Evolutionary conservation across 2,797 vertebrate genomes (phyloP).

Genomic region (Phylloscopus collybita): DNA sequence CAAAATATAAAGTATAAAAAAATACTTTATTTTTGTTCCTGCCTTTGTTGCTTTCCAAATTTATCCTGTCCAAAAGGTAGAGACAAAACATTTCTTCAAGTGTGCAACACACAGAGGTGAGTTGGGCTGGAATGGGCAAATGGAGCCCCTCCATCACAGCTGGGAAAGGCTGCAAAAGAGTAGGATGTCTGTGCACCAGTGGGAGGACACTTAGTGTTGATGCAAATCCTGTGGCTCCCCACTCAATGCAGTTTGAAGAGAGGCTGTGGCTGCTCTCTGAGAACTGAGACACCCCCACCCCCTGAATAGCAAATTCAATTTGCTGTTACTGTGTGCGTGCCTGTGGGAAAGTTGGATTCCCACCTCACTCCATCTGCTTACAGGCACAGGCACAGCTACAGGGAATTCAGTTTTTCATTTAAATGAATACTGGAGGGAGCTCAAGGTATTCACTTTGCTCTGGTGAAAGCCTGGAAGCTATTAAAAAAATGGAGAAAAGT

Average conservation of each 20-base stretch:
- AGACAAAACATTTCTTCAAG: accelerated
- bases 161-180: neutral
- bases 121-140: accelerated
- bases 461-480: slow-evolving; percentile 34
- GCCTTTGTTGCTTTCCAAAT: neutral
- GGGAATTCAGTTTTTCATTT: slow-evolving; percentile 32
- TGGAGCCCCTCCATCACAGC: neutral
- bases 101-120: neutral
- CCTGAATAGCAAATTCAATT: slow-evolving; percentile 27
- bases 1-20: too few species aligned
- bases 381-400: slow-evolving; percentile 5
- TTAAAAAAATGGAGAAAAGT: neutral
- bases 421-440: slow-evolving; percentile 12
- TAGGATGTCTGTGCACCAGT: neutral
- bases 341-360: slow-evolving; percentile 26
- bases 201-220: neutral
- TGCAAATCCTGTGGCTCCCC: neutral
- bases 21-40: neutral
- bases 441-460: neutral
- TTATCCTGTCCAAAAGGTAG: neutral
- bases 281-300: neutral
- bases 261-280: neutral
- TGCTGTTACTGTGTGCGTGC: slow-evolving; percentile 11
- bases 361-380: slow-evolving; percentile 46
- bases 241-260: neutral